Conservation (phyloP, 2,113 vertebrate species). For the Cephalopholis sonnerati region DNA sequence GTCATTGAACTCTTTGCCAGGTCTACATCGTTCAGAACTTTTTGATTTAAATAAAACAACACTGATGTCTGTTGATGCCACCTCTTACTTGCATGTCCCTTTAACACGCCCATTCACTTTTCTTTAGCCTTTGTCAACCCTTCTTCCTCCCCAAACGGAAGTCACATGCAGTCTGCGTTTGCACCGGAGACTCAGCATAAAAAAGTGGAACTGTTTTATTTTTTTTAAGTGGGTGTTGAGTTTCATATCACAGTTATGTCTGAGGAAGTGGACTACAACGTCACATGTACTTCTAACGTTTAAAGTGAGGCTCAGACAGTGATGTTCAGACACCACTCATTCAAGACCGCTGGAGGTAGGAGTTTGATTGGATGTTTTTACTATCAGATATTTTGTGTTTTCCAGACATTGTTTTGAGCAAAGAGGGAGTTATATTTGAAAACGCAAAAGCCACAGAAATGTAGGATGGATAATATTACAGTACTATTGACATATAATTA, state of each 20-base stretch:
- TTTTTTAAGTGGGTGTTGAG: constrained; percentile 50
- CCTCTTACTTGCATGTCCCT: constrained; percentile 1
- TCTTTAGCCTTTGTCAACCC: constrained; percentile 43
- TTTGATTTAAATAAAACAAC: not conserved
- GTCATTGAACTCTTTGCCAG: not conserved
- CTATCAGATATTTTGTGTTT: not conserved
- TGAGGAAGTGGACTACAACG: constrained; percentile 68
- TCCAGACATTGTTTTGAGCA: not conserved
- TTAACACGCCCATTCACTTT: constrained; percentile 4
- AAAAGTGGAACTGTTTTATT: constrained; percentile 76
- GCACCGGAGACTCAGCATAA: constrained; percentile 75
- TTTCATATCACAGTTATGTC: constrained; percentile 66
- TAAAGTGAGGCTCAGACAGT: constrained; percentile 36
- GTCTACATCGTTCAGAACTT: not conserved
- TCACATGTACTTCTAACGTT: constrained; percentile 61
- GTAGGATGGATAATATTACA: not conserved
- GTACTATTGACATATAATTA: not conserved
- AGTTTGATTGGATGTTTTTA: not conserved
- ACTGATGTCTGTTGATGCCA: not conserved
- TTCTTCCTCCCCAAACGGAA: constrained; percentile 18
- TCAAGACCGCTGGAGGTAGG: constrained; percentile 69
- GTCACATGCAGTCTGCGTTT: constrained; percentile 75
- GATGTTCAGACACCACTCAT: constrained; percentile 18
- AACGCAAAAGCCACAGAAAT: not conserved
- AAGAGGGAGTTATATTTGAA: not conserved